A percentile compares a stretch with the other conserved stretches of the same genome.
Conservation (phyloP, 2,888 invertebrate species). For the Gandaritis pyraliata region DNA sequence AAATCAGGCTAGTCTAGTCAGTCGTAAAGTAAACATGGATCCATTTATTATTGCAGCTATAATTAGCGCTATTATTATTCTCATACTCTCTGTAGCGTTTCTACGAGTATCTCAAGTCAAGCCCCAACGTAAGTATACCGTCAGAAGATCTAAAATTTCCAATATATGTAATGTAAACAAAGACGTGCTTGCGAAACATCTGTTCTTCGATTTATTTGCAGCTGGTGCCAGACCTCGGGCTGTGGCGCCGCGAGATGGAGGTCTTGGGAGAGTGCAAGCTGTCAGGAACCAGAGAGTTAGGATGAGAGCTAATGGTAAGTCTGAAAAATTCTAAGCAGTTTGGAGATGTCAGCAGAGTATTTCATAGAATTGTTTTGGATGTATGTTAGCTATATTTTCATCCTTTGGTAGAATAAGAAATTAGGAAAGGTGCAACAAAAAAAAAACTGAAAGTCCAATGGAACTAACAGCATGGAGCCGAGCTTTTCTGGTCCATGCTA, state of each 20-base stretch:
- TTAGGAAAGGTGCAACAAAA: no score
- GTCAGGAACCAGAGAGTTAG: conserved; percentile 89
- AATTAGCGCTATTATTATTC: conserved; percentile 70
- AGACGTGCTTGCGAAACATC: conserved; percentile 12
- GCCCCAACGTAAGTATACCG: conserved; percentile 59
- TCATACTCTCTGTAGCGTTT: conserved; percentile 66
- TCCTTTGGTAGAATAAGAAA: no score
- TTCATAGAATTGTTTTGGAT: no score
- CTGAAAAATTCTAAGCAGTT: background rate
- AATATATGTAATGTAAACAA: conserved; percentile 10
- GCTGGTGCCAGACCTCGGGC: conserved; percentile 68
- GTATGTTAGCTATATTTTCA: no score
- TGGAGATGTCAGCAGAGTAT: no score
- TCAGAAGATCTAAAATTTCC: background rate
- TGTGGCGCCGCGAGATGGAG: conserved; percentile 79
- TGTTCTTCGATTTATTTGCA: conserved; percentile 41
- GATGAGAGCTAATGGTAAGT: conserved; percentile 84
- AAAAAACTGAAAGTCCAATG: no score
- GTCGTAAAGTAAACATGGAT: conserved; percentile 62
- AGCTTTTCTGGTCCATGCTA: no score
- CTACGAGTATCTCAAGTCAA: conserved; percentile 64
- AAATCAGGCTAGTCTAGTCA: background rate
- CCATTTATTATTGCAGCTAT: conserved; percentile 75
- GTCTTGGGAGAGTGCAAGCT: conserved; percentile 88
- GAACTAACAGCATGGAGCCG: no score